Evolutionary conservation across 2,888 invertebrate genomes (phyloP), one percentile per base, ranked within the genome.

Genomic region (Punctoribates punctum): DNA sequence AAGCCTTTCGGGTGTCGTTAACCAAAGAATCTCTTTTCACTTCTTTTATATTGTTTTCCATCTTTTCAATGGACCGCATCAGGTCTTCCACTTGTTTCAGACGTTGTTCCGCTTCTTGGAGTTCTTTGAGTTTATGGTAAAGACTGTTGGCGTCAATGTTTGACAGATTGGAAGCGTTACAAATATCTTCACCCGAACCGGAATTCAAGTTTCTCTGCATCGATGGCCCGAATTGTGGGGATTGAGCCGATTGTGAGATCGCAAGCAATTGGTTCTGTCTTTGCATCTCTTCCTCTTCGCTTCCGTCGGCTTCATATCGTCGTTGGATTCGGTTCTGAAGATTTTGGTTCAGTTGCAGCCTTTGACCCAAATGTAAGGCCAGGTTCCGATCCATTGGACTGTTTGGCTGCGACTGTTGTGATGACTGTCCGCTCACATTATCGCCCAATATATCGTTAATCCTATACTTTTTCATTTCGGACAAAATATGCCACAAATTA

Each of bases 301-400:
- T 77, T 15, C 77, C 77, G 20, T 77, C 77, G 20, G 77, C 77
- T 9, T 77, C 77, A 73, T 77, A 76, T 51, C 77, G 75, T 20
- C 74, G 27, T 54, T 73, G 73, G 23, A 27, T 73, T 46, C 73
- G 17, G 13, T 73, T 73, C 20, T 65, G 65, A 34, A 65, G 29
- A 38, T 38, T 65, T 65, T 65, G 65, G n/a, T 29, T 65, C 65
- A 65, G 1, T 34, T 65, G 65, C 25, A 65, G n/a, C n/a, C 65
- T 29, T 11, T 65, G 65, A 15, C 25, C 23, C 25, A 25, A 27
- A 27, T 62, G 62, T 62, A 27, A 62, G 3, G 34, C n/a, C 3
- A 62, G 27, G 17, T 62, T 27, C 27, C 62, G 17, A 5, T 29
- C 29, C 6, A 27, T 6, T 20, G 11, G 27, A 27, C 62, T 27